phyloP scores from a whole-genome alignment of 2,113 vertebrate genomes.

The Apteryx owenii region DNA sequence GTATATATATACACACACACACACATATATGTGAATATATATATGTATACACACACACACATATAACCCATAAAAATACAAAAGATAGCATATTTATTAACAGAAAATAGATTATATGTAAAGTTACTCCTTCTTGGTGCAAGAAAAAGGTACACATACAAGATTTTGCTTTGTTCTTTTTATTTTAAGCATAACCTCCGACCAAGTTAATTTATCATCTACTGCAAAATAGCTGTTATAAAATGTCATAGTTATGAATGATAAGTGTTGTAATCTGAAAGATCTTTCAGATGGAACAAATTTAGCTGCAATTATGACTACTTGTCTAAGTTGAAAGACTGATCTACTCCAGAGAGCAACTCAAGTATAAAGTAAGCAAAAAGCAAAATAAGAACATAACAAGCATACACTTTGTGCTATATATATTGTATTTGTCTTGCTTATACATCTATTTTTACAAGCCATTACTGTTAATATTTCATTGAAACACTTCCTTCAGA shows the following conservation, averaged over 20 bases:
- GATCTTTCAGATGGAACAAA: background rate
- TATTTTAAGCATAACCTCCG: background rate
- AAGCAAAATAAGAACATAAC: background rate
- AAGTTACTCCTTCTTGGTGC: background rate
- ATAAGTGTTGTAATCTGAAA: background rate
- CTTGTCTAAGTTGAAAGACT: background rate
- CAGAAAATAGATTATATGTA: background rate
- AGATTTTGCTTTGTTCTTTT: background rate
- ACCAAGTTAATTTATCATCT: background rate
- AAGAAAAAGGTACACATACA: background rate
- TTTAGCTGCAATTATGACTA: background rate
- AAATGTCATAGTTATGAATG: background rate
- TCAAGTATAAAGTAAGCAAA: background rate
- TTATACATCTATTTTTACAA: background rate
- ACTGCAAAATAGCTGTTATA: background rate
- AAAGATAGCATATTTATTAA: background rate
- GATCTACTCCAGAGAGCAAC: background rate
- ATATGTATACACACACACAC: too few relatives aligned
- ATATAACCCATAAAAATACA: background rate
- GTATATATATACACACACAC: too few relatives aligned
- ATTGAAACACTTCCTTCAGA: background rate
- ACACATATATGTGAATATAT: too few relatives aligned
- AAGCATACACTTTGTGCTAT: background rate
- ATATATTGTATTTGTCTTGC: background rate
- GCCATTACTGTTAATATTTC: background rate